A percentile compares a stretch with the other conserved stretches of the same genome.
These are phyloP conservation scores for Pachycephala philippinensis DNA, from an alignment of 2,113 vertebrate genomes.

Conservation along the genomic window DNA sequence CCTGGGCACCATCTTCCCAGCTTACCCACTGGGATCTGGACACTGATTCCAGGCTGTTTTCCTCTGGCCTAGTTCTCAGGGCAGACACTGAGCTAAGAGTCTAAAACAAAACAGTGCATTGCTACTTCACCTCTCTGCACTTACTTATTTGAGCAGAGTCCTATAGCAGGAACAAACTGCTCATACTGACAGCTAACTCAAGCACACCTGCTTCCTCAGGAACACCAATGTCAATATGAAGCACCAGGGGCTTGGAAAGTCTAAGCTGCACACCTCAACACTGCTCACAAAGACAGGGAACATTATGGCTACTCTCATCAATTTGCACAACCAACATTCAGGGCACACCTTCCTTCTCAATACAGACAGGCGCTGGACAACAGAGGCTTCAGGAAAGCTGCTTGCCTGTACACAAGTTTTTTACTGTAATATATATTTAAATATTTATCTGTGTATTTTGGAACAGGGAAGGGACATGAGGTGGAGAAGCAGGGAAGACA, in stretches of 20 bases:
- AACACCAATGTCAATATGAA: neutral
- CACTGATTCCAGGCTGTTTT: neutral
- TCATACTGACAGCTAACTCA: neutral
- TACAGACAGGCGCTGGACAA: neutral
- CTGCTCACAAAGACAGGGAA: neutral
- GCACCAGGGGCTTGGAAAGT: neutral
- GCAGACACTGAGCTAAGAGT: neutral
- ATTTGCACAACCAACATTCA: neutral
- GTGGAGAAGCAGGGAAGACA: slow-evolving; percentile 30
- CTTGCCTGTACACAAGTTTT: slow-evolving; percentile 24
- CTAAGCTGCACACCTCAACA: neutral
- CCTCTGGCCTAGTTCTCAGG: neutral
- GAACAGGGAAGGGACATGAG: neutral
- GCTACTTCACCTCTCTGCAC: neutral
- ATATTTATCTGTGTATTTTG: slow-evolving; percentile 2
- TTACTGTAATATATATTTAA: slow-evolving; percentile 33
- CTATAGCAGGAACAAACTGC: neutral
- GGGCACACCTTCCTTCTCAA: neutral
- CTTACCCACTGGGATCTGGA: neutral
- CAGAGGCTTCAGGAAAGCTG: slow-evolving; percentile 1
- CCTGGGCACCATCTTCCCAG: neutral
- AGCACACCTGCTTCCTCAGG: neutral
- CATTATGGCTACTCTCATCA: neutral
- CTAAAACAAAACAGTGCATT: neutral
- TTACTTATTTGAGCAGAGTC: neutral